phyloP scores from a whole-genome alignment of 2,888 invertebrate genomes.

The Platerodrilus igneus region DNA sequence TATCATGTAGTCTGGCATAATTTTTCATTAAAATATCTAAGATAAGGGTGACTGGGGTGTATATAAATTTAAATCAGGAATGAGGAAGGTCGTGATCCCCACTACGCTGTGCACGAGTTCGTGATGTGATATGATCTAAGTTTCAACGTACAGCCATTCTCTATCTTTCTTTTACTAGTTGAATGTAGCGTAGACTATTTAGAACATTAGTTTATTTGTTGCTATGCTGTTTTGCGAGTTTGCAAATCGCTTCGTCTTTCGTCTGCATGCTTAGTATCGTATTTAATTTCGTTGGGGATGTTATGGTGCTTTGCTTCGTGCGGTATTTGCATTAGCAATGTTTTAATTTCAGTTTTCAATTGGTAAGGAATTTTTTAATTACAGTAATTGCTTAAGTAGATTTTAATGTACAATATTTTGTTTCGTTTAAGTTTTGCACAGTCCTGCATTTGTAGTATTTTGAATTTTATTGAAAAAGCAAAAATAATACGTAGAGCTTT shows the following conservation, averaged over 20 bases:
- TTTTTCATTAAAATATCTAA: slow-evolving; percentile 17
- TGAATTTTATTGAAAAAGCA: slow-evolving; percentile 1
- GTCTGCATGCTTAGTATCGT: slow-evolving; percentile 21
- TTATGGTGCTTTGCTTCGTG: slow-evolving; percentile 12
- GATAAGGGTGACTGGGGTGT: slow-evolving; percentile 14
- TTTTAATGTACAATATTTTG: no score
- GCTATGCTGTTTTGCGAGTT: slow-evolving; percentile 25
- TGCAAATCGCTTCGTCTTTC: slow-evolving; percentile 20
- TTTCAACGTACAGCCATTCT: slow-evolving; percentile 5
- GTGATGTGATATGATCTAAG: slow-evolving; percentile 19
- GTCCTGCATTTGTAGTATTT: slow-evolving; percentile 7
- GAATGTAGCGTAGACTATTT: slow-evolving; percentile 4
- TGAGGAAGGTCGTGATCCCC: slow-evolving; percentile 29
- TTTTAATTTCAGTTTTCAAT: no score
- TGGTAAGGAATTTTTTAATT: no score
- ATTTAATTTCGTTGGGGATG: slow-evolving; percentile 16
- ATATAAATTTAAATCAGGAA: slow-evolving; percentile 24
- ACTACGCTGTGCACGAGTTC: slow-evolving; percentile 25
- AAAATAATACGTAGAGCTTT: slow-evolving; percentile 9
- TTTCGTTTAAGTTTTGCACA: background rate
- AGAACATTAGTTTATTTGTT: slow-evolving; percentile 19
- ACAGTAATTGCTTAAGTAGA: no score
- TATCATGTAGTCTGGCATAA: slow-evolving; percentile 3
- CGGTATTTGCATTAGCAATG: no score
- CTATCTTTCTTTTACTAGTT: slow-evolving; percentile 15